Percentiles rank a stretch among this genome's conserved stretches.
Conservation (phyloP, 2,797 vertebrate genomes). For the Artibeus jamaicensis region DNA sequence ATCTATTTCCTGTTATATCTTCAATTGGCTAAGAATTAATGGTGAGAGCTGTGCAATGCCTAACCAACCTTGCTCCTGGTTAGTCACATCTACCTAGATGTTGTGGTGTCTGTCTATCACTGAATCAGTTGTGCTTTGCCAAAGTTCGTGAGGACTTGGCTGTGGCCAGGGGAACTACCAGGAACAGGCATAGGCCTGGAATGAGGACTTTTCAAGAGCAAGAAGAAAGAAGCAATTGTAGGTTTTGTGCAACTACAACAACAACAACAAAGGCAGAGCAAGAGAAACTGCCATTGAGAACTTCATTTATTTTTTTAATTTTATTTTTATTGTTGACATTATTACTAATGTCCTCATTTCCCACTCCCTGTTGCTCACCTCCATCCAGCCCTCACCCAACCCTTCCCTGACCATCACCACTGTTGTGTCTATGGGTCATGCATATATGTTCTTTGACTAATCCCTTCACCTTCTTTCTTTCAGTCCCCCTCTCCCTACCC, state of each 20-base stretch:
- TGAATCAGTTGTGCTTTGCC: neutral
- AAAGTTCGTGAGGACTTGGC: neutral
- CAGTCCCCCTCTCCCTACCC: neutral
- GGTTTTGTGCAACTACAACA: neutral
- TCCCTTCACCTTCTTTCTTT: neutral
- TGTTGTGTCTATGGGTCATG: neutral
- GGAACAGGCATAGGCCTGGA: rapidly evolving
- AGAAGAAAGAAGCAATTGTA: neutral
- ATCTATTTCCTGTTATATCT: neutral
- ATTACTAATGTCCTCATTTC: neutral
- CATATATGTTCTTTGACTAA: neutral
- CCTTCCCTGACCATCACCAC: neutral
- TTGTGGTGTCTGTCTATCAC: too few species aligned
- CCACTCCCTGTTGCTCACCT: neutral
- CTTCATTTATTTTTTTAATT: neutral
- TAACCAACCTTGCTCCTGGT: neutral
- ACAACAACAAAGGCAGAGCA: neutral
- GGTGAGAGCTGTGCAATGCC: neutral
- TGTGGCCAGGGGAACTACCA: too few species aligned
- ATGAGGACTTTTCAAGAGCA: neutral
- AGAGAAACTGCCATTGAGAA: neutral
- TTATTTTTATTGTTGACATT: neutral
- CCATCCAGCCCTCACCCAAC: neutral
- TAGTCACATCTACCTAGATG: neutral
- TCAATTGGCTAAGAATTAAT: neutral